Evolutionary conservation across 2,888 invertebrate genomes (phyloP), one percentile per base, ranked within the genome.

Genomic region (Andrena fulva): DNA sequence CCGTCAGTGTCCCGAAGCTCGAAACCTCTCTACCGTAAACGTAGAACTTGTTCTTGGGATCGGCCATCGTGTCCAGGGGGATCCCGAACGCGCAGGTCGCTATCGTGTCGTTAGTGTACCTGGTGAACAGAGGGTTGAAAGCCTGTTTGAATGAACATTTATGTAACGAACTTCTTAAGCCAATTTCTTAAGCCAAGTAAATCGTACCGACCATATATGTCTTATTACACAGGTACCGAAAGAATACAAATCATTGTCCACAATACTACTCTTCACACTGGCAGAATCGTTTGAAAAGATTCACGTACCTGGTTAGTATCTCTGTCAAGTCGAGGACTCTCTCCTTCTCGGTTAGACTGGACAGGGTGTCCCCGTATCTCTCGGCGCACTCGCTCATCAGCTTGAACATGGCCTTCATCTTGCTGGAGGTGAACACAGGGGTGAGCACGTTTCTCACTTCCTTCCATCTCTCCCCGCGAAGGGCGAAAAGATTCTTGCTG

Each of bases 361-460:
- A 7, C 0, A 91, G 0, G 62, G 63, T 70, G 5, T 85, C 77
- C 0, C 85, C 80, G 35, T 90, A 88, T 2, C 84, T 66, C 0
- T 71, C 48, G 0, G 87, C 89, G 33, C 90, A 91, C 0, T 90
- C 81, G 0, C 59, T 62, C 84, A 91, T 87, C 60, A 91, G 33
- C 4, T 84, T 69, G 71, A 95, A 93, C 95, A 95, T 95, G 5
- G 91, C 89, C 62, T 94, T 94, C 95, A 96, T 95, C 91, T 96
- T 95, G 67, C 95, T 95, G 6, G 95, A 93, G 0, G 95, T 96
- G 90, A 95, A 96, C 0, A 95, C 94, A 0, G 95, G 95, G 50
- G 95, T 95, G 16, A 95, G 87, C 0, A 95, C 94, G 0, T 92
- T 92, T 27, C 95, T 91, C 94, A 95, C 94, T 4, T 95, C 94